Evolutionary conservation across 2,797 vertebrate genomes (phyloP).

Genomic region (Sus cebifrons): DNA sequence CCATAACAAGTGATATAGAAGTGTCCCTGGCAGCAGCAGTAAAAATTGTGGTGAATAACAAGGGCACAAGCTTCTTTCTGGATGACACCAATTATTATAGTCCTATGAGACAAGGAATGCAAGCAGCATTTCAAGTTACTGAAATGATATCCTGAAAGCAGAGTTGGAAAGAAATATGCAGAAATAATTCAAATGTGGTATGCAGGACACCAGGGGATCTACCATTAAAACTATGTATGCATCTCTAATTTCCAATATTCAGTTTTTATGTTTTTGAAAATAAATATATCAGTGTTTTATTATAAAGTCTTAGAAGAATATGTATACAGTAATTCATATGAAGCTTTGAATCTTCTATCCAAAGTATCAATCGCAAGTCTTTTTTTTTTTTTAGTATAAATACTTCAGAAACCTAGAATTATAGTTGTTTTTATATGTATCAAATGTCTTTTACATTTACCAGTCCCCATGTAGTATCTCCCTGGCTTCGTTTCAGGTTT

Average conservation of each 20-base stretch:
- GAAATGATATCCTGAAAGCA: neutral
- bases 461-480: neutral
- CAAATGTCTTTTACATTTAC: neutral
- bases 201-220: neutral
- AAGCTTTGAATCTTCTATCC: neutral
- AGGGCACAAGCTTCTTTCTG: neutral
- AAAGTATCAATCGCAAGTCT: neutral
- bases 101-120: neutral
- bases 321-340: neutral
- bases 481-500: neutral
- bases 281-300: neutral
- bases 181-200: neutral
- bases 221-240: neutral
- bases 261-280: neutral
- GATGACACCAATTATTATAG: neutral
- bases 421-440: neutral
- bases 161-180: neutral
- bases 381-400: neutral
- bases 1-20: neutral
- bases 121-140: neutral
- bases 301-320: neutral
- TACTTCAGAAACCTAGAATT: neutral
- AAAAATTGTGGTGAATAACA: neutral
- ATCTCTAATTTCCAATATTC: neutral
- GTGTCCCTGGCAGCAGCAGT: neutral